Evolutionary conservation across 2,888 invertebrate species (phyloP).

Genomic region (Cephus sareptanus): DNA sequence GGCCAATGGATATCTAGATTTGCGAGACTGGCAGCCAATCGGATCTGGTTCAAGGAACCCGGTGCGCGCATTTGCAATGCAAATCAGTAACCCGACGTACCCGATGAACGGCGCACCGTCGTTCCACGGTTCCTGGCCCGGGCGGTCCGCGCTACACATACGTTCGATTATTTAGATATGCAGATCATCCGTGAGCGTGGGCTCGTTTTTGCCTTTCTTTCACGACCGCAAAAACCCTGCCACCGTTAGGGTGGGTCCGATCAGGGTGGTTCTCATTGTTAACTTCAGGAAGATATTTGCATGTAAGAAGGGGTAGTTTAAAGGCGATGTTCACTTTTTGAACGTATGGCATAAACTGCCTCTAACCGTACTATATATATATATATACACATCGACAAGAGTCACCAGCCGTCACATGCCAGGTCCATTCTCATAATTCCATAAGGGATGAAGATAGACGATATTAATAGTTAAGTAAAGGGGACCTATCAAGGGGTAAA

Average conservation of each 20-base stretch:
- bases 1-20: slow-evolving; percentile 63
- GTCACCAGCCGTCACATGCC: not conserved
- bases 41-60: slow-evolving; percentile 67
- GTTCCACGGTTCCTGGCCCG: slow-evolving; percentile 5
- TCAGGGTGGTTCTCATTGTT: slow-evolving; percentile 43
- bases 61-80: slow-evolving; percentile 61
- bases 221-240: slow-evolving; percentile 1
- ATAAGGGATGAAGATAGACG: not conserved
- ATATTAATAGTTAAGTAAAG: not conserved
- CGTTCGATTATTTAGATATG: slow-evolving; percentile 66
- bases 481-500: not conserved
- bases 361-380: not conserved
- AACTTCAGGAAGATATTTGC: slow-evolving; percentile 45
- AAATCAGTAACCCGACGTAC: slow-evolving; percentile 51
- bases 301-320: slow-evolving; percentile 33
- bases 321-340: slow-evolving; percentile 34
- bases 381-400: not conserved
- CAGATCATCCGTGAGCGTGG: slow-evolving; percentile 54
- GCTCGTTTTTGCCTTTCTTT: slow-evolving; percentile 2
- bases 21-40: slow-evolving; percentile 62
- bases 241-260: slow-evolving; percentile 1
- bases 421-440: not conserved
- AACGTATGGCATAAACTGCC: slow-evolving; percentile 6
- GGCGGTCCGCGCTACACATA: slow-evolving; percentile 43
- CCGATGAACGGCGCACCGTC: slow-evolving; percentile 41